Evolutionary conservation across 2,113 vertebrate species (phyloP).

Genomic region (Salvelinus namaycush): DNA sequence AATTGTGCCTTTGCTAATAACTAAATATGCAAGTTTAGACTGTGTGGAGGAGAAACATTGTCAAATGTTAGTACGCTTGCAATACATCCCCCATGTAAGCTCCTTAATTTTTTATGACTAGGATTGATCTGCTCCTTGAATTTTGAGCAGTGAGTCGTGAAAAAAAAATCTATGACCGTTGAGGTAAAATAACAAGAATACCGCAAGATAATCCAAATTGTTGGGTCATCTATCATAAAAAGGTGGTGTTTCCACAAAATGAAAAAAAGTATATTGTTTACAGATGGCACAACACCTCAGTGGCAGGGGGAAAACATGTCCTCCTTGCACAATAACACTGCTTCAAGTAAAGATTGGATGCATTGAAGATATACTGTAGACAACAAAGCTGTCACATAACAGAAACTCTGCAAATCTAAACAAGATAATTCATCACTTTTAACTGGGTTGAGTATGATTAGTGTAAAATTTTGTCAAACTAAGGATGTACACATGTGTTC

Average conservation of each 20-base stretch:
- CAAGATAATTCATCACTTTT: slow-evolving; percentile 32
- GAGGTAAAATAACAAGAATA: slow-evolving; percentile 37
- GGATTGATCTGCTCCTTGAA: slow-evolving; percentile 61
- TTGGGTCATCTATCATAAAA: neutral
- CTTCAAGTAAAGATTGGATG: neutral
- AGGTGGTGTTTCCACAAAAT: no score
- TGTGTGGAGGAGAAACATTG: slow-evolving; percentile 43
- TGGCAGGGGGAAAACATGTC: no score
- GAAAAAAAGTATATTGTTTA: no score
- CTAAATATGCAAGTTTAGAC: slow-evolving; percentile 67
- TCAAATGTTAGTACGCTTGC: slow-evolving; percentile 53
- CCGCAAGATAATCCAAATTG: slow-evolving; percentile 1
- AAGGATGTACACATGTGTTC: slow-evolving; percentile 69
- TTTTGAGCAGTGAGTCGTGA: slow-evolving; percentile 43
- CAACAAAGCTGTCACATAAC: neutral
- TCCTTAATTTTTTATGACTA: slow-evolving; percentile 65
- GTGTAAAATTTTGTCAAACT: slow-evolving; percentile 53
- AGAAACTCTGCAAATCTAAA: neutral
- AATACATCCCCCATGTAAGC: slow-evolving; percentile 39
- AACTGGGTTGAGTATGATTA: slow-evolving; percentile 43
- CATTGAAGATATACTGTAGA: neutral
- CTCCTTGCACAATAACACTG: neutral
- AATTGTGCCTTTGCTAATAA: slow-evolving; percentile 65
- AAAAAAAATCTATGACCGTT: slow-evolving; percentile 59
- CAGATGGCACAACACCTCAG: no score